Evolutionary conservation across 2,888 invertebrate genomes (phyloP), one percentile per base, ranked within the genome.

Genomic region (Drosophila multiciliata): DNA sequence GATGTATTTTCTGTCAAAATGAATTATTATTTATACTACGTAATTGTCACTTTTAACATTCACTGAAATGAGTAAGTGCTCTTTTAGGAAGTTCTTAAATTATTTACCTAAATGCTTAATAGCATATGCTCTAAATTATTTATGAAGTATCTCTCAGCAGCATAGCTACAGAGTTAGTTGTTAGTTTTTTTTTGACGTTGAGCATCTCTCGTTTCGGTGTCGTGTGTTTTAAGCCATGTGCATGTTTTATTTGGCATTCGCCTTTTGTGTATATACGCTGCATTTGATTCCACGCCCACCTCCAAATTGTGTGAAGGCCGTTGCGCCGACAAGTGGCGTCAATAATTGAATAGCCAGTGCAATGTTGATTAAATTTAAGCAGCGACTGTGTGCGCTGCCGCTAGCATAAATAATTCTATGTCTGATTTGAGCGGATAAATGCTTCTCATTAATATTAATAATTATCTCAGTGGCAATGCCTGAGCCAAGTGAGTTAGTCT

Each of bases 201-300:
- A 73, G 78, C 69, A 76, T 59, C 74, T 73, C 64, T 75, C 63
- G 68, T 83, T 78, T 80, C 65, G 81, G 83, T 84, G 87, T 87
- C 87, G 83, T 85, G 87, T 85, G 73, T 75, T 85, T 87, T 74
- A 87, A 87, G 87, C 87, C 85, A 83, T 84, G 76, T 83, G 78
- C 75, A 85, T 85, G 83, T 82, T 85, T 87, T 85, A 84, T 87
- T 84, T 80, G 82, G 74, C 74, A 63, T 77, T 79, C 74, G 72
- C 69, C 69, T 63, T 74, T 74, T 66, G 68, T 76, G 66, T 80
- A 32, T 57, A 66, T 66, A 58, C 69, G 68, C 82, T 82, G 79
- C 82, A 78, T 82, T 82, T 73, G 70, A 71, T 49, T 57, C 66
- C 65, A 71, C 62, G 60, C 64, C 75, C 50, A 52, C 66, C 61